Conservation (phyloP, 2,888 invertebrate genomes). For the Clistopyga incitator region DNA sequence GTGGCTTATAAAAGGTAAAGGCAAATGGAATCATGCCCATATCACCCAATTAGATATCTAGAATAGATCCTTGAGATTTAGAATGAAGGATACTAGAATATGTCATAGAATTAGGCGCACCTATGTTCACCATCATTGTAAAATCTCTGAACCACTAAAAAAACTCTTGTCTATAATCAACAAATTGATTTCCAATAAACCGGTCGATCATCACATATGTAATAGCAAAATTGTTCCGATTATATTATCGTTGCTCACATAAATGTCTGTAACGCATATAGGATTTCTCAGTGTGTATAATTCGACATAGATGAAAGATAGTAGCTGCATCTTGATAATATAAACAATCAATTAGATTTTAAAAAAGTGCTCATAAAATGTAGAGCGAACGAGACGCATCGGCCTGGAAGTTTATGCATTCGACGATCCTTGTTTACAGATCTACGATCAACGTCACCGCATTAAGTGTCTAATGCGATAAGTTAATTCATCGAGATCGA, state of each 20-base stretch:
- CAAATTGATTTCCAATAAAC: conserved; percentile 2
- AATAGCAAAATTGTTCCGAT: conserved; percentile 28
- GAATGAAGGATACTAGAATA: conserved; percentile 25
- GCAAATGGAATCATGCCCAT: conserved; percentile 31
- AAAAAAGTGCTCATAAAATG: conserved; percentile 7
- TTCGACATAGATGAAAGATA: conserved; percentile 41
- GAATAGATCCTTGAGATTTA: conserved; percentile 28
- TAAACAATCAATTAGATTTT: conserved; percentile 40
- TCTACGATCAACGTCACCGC: not conserved
- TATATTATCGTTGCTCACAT: conserved; percentile 53
- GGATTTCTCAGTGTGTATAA: conserved; percentile 55
- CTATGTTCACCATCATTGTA: conserved; percentile 8
- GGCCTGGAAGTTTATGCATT: conserved; percentile 8
- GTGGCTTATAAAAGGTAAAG: not conserved
- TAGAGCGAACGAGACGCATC: conserved; percentile 22
- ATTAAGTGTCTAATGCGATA: not conserved
- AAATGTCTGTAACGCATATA: conserved; percentile 58
- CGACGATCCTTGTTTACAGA: conserved; percentile 32
- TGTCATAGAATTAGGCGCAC: conserved; percentile 27
- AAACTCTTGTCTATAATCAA: conserved; percentile 1
- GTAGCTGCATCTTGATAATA: conserved; percentile 62
- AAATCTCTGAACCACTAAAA: not conserved
- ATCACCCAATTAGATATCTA: conserved; percentile 25
- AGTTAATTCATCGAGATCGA: not conserved
- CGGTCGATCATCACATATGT: conserved; percentile 42